These are phyloP conservation scores for Arrhopalites spinosus DNA, from an alignment of 2,888 invertebrate species.

Conservation along the genomic window DNA sequence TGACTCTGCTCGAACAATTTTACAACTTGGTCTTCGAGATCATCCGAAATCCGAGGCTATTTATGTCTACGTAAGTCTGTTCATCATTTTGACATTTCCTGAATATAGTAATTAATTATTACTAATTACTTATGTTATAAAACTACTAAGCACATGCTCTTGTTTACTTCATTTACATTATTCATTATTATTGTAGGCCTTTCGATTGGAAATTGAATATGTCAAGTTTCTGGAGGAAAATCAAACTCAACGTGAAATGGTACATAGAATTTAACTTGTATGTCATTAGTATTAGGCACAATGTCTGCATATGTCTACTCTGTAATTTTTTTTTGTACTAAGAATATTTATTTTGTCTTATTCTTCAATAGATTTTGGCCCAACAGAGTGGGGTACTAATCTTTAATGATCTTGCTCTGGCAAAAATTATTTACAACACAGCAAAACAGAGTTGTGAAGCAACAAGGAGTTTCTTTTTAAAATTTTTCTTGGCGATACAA, in stretches of 20 bases:
- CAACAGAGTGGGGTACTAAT: constrained; percentile 23
- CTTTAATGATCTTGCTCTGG: constrained; percentile 23
- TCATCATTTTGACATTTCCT: neutral
- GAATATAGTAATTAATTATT: too few species aligned
- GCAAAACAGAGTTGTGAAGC: constrained; percentile 13
- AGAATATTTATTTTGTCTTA: neutral
- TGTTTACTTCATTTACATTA: too few species aligned
- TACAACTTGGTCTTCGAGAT: constrained; percentile 36
- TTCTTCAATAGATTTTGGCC: neutral
- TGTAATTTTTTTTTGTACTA: too few species aligned
- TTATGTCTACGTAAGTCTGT: constrained; percentile 34
- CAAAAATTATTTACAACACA: constrained; percentile 25
- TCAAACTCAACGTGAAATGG: constrained; percentile 11
- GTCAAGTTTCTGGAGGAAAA: constrained; percentile 20
- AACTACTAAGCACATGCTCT: neutral
- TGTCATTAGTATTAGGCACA: too few species aligned
- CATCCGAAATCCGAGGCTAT: constrained; percentile 27
- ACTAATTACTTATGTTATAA: neutral
- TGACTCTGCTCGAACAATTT: constrained; percentile 34
- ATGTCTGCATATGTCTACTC: too few species aligned
- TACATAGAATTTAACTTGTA: constrained; percentile 2
- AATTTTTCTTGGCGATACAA: constrained; percentile 24
- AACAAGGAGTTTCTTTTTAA: constrained; percentile 11
- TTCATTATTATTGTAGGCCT: constrained; percentile 28
- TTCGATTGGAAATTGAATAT: constrained; percentile 37